These are phyloP conservation scores for Paramormyrops hopkinsi DNA, from an alignment of 2,797 vertebrate species.

Conservation along the genomic window DNA sequence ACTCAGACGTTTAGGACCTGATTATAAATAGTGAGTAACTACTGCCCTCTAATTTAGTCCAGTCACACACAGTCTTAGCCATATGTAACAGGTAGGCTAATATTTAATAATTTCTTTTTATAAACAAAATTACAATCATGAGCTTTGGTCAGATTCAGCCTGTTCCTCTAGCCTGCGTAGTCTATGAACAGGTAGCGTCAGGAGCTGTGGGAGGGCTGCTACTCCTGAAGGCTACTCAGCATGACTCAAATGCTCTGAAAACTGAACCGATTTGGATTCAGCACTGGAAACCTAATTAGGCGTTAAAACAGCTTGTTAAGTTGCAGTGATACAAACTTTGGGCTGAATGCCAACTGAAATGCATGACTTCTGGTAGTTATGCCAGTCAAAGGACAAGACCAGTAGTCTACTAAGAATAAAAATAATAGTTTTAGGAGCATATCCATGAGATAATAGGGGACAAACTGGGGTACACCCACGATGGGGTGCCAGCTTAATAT, in stretches of 20 bases:
- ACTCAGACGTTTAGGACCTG: not conserved
- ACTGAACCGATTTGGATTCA: not conserved
- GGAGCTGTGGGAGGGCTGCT: not conserved
- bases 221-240: not conserved
- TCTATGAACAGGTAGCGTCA: not conserved
- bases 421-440: not conserved
- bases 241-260: constrained; percentile 2
- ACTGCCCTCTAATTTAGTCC: not conserved
- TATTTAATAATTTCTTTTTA: not conserved
- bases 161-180: not conserved
- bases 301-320: not conserved
- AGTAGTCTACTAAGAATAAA: not conserved
- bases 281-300: not conserved
- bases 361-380: not conserved
- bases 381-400: not conserved
- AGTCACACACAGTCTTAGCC: not conserved
- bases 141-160: not conserved
- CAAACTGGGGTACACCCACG: not conserved
- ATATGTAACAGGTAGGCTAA: not conserved
- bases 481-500: not conserved
- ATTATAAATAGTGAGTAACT: not conserved
- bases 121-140: not conserved
- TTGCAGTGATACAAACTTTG: not conserved
- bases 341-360: not conserved
- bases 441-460: not conserved